A percentile compares a stretch with the other conserved stretches of the same genome.
Evolutionary conservation across 2,888 invertebrate species (phyloP).

Genomic region (Penaeus monodon): DNA sequence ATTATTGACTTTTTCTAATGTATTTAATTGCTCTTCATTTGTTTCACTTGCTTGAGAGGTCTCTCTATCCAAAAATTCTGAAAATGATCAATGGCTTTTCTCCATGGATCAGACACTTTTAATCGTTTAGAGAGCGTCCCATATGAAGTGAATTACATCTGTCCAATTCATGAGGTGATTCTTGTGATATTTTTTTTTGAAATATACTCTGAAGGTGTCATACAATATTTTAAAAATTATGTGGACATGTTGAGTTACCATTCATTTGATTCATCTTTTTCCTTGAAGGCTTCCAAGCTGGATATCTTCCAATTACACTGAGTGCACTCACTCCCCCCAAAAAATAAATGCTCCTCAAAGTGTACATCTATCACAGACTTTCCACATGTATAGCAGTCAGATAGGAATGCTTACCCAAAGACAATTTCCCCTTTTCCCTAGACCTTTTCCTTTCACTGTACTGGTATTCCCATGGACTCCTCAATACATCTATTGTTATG

Average conservation of each 20-base stretch:
- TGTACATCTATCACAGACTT: background rate
- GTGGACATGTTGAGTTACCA: background rate
- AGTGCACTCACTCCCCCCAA: background rate
- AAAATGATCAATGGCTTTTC: background rate
- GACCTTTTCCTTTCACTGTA: no score
- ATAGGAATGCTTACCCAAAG: no score
- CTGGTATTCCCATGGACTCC: no score
- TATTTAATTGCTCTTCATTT: background rate
- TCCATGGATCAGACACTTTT: background rate
- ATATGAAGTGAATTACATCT: background rate
- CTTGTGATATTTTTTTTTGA: background rate
- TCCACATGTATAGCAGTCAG: constrained; percentile 5
- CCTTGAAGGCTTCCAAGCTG: background rate
- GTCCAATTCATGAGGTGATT: background rate
- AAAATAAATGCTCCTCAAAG: constrained; percentile 19
- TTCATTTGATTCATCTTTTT: background rate
- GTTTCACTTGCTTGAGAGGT: background rate
- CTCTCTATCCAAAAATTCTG: background rate
- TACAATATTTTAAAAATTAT: no score
- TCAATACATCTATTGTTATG: no score
- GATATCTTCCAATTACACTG: background rate
- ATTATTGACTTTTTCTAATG: no score
- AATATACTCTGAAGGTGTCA: no score
- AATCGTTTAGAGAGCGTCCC: background rate
- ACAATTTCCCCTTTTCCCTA: no score